Conservation (phyloP, 2,888 invertebrate genomes). For the Lochmaea capreae region DNA sequence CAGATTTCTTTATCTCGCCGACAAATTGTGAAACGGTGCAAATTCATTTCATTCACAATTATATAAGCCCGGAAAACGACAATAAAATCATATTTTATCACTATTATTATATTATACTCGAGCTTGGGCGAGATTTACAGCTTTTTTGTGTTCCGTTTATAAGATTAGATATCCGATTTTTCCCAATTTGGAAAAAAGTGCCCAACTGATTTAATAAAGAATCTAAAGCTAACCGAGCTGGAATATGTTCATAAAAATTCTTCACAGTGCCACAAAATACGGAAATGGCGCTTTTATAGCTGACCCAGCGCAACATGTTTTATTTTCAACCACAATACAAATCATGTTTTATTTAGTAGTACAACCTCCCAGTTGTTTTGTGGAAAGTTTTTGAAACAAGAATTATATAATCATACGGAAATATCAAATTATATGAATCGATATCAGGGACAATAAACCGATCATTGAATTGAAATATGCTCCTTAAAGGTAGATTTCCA, state of each 20-base stretch:
- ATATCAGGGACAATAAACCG: too few species aligned
- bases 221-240: neutral
- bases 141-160: neutral
- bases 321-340: slow-evolving; percentile 2
- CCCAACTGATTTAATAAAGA: neutral
- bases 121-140: neutral
- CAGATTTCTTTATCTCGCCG: too few species aligned
- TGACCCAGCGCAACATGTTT: slow-evolving; percentile 8
- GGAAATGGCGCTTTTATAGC: neutral
- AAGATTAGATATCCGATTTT: neutral
- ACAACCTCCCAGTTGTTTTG: neutral
- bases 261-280: neutral
- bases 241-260: slow-evolving; percentile 1
- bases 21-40: too few species aligned
- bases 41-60: too few species aligned
- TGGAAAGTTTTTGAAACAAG: too few species aligned
- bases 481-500: too few species aligned
- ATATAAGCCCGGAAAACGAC: too few species aligned
- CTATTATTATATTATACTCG: too few species aligned
- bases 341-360: slow-evolving; percentile 1
- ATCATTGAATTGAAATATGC: too few species aligned
- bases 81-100: too few species aligned
- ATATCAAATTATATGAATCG: too few species aligned
- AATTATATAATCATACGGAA: too few species aligned
- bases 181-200: neutral